phyloP scores from a whole-genome alignment of 2,888 invertebrate genomes.

The Scrobipalpa costella region DNA sequence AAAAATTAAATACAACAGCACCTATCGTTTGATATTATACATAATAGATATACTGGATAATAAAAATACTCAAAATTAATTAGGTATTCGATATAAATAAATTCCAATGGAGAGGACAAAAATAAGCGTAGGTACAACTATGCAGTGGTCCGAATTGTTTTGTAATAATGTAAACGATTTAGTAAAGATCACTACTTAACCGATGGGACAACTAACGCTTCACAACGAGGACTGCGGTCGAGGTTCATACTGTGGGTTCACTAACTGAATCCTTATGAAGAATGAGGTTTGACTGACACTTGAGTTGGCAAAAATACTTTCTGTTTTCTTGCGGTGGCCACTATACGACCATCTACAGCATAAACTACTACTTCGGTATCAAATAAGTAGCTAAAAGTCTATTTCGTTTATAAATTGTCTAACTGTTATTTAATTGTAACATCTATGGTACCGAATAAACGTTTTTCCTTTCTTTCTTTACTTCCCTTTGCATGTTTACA shows the following conservation, averaged over 20 bases:
- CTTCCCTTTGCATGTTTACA: too few relatives aligned
- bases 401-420: too few relatives aligned
- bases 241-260: not conserved
- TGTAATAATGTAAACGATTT: conserved; percentile 46
- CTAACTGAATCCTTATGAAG: not conserved
- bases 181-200: conserved; percentile 60
- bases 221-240: conserved; percentile 56
- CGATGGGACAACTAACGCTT: conserved; percentile 66
- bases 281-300: not conserved
- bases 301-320: too few relatives aligned
- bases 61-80: conserved; percentile 65
- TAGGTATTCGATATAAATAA: conserved; percentile 55
- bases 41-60: conserved; percentile 64
- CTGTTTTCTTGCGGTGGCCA: too few relatives aligned
- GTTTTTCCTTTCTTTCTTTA: too few relatives aligned
- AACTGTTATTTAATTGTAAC: too few relatives aligned
- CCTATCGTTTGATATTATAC: conserved; percentile 73
- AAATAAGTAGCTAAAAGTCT: too few relatives aligned
- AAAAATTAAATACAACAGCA: conserved; percentile 77
- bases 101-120: conserved; percentile 57
- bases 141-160: conserved; percentile 65
- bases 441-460: too few relatives aligned
- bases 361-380: too few relatives aligned
- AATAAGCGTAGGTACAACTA: conserved; percentile 69
- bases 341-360: too few relatives aligned